Base-by-base conservation (phyloP, 2,797 vertebrate genomes). In the Cossypha caffra region DNA sequence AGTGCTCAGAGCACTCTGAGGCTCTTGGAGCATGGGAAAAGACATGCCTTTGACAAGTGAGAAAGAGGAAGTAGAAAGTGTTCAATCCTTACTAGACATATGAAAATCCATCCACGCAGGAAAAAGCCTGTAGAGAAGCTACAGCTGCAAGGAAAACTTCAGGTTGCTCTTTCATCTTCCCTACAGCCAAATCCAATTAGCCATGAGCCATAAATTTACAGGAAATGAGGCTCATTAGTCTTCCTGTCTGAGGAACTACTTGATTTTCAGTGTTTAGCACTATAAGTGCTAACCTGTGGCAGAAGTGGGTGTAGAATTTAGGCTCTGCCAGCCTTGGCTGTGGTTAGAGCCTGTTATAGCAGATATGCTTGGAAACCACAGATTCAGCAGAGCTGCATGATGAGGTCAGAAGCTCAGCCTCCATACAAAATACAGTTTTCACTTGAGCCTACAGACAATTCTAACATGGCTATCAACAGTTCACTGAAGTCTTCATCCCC, bases 171-270 rank as follows among this genome's bases (percentile, higher is more conserved):
- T 91, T 85, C 29, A 11, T 86, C 78, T 87, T 89, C 24, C 55
- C 71, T 48, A 17, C 57, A 89, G 48, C 45, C 59, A 91, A 92
- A 91, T 54, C 29, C 63, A 80, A 93, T 95, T 95, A 95, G 24
- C 68, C 61, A 80, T 0, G 7, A 94, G n/a, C 59, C 89, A 91
- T 94, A 94, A 95, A 91, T 85, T 90, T 76, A 16, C 45, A 80
- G 72, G 72, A 95, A 96, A 93, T 83, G 13, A 83, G 57, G 29
- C 25, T 89, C 40, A 61, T 91, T 93, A 87, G 8, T 89, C 52
- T 77, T 89, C 16, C 64, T 82, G 51, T 73, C 59, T 50, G 50
- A 29, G 26, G 13, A 90, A 51, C 3, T 25, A 73, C 51, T 87
- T 80, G 48, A 55, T 85, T 95, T 93, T 80, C 61, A 55, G 24